Evolutionary conservation across 2,888 invertebrate genomes (phyloP).

Genomic region (Nephrotoma flavescens): DNA sequence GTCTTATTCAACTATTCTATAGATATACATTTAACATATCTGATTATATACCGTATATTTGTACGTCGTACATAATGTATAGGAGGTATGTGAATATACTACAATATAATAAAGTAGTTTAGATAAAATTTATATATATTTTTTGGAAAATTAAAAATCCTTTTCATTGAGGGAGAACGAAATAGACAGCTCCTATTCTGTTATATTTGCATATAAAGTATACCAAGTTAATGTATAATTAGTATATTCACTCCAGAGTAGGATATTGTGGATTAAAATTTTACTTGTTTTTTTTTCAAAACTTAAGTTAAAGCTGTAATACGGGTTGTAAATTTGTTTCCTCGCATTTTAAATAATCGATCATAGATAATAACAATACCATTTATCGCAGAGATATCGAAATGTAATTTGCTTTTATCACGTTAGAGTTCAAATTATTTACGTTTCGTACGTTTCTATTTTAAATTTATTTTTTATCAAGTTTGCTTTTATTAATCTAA

Average conservation of each 20-base stretch:
- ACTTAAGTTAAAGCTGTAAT: too few relatives aligned
- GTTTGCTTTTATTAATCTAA: too few relatives aligned
- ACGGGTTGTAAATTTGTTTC: too few relatives aligned
- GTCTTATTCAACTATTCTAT: background rate
- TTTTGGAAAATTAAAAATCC: background rate
- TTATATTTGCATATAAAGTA: background rate
- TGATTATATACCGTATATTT: background rate
- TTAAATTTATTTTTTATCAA: too few relatives aligned
- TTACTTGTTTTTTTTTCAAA: too few relatives aligned
- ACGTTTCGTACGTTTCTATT: too few relatives aligned
- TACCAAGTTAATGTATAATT: background rate
- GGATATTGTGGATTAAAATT: too few relatives aligned
- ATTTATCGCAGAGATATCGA: background rate
- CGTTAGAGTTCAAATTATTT: too few relatives aligned
- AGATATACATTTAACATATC: background rate
- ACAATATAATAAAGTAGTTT: background rate
- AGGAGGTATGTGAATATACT: background rate
- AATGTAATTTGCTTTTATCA: too few relatives aligned
- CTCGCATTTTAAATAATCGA: background rate
- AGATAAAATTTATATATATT: background rate
- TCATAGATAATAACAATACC: background rate
- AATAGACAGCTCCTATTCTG: background rate
- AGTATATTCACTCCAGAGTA: background rate
- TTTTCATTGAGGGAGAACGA: background rate
- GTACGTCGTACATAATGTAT: background rate